phyloP scores from a whole-genome alignment of 2,797 vertebrate species.

The Carduelis carduelis region DNA sequence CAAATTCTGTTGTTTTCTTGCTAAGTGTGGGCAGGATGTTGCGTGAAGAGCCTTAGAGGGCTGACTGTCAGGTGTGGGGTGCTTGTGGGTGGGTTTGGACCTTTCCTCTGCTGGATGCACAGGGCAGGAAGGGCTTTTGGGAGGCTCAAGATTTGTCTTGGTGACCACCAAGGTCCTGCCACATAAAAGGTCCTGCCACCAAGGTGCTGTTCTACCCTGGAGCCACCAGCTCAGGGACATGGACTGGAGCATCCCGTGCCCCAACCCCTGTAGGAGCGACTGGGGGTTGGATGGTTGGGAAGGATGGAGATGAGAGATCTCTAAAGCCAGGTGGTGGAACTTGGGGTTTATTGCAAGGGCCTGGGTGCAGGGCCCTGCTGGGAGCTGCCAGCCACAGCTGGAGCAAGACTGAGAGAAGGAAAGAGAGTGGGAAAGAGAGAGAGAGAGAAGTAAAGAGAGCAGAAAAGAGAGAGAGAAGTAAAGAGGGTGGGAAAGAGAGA shows the following conservation, averaged over 20 bases:
- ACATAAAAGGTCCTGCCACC: background rate
- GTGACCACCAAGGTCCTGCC: background rate
- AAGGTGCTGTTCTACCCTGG: background rate
- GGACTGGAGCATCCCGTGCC: background rate
- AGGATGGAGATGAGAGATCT: background rate
- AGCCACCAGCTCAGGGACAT: fast-evolving
- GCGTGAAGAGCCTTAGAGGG: background rate
- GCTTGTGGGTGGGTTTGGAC: background rate
- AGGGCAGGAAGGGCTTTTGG: background rate
- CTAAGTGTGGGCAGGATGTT: background rate
- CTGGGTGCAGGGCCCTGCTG: background rate
- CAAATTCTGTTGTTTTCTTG: background rate
- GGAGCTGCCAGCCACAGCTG: background rate
- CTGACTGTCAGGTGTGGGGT: background rate
- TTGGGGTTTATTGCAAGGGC: background rate
- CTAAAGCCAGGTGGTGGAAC: background rate
- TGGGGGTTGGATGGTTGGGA: background rate
- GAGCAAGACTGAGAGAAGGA: no score
- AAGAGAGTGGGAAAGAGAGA: no score
- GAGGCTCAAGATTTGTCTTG: background rate
- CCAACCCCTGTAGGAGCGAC: background rate
- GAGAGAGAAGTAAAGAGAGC: no score
- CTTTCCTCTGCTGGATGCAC: background rate
- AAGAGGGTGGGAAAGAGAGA: no score
- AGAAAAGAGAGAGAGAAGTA: no score